Evolutionary conservation across 2,888 invertebrate species (phyloP).

Genomic region (Drosophila birchii): DNA sequence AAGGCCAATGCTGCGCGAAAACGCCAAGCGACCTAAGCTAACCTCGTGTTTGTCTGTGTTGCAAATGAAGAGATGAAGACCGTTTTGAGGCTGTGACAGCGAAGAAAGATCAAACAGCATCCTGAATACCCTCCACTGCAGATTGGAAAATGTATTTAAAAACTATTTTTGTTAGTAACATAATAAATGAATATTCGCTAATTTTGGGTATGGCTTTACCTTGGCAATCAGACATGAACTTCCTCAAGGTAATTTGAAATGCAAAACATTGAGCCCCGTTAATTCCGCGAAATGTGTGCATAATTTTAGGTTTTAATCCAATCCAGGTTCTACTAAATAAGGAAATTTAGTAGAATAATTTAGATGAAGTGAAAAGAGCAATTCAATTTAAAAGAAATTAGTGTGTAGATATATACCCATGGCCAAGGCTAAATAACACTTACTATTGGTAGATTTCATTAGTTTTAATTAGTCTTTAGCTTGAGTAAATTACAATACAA

Average conservation of each 20-base stretch:
- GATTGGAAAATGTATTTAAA: no score
- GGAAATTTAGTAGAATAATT: neutral
- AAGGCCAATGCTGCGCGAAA: constrained; percentile 75
- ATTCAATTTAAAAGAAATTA: neutral
- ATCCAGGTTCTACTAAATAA: neutral
- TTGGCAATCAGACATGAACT: neutral
- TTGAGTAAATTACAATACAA: neutral
- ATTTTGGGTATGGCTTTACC: neutral
- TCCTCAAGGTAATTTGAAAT: neutral
- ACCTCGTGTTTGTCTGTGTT: constrained; percentile 33
- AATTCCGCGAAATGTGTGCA: neutral
- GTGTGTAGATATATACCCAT: neutral
- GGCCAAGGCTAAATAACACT: neutral
- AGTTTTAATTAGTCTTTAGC: neutral
- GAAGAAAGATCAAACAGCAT: constrained; percentile 3
- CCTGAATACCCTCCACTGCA: neutral
- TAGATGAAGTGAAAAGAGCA: neutral
- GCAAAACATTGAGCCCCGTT: neutral
- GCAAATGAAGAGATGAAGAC: constrained; percentile 31
- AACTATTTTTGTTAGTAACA: no score
- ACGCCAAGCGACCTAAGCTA: constrained; percentile 26
- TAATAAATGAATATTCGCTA: no score
- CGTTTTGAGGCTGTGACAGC: constrained; percentile 6
- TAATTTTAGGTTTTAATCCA: neutral
- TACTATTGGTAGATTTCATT: no score